A percentile compares a stretch with the other conserved stretches of the same genome.
These are phyloP conservation scores for Andricus quercusramuli DNA, from an alignment of 2,888 invertebrate genomes.

Conservation along the genomic window DNA sequence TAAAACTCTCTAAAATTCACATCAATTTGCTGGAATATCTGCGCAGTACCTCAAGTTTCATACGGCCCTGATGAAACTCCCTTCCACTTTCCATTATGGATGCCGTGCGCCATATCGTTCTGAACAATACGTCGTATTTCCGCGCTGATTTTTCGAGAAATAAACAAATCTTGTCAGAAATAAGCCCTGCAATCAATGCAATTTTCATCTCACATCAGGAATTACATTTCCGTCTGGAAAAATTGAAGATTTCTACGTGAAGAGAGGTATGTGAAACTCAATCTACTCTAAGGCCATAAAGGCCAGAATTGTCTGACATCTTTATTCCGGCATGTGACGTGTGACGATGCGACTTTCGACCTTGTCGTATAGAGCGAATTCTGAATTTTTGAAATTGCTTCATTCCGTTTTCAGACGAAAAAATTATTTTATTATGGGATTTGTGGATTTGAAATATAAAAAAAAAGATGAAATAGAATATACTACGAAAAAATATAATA, in stretches of 20 bases:
- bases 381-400: neutral
- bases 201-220: neutral
- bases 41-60: neutral
- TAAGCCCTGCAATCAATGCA: neutral
- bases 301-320: constrained; percentile 64
- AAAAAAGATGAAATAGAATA: no score
- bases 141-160: constrained; percentile 44
- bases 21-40: neutral
- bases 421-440: no score
- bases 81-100: constrained; percentile 38
- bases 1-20: neutral
- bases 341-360: constrained; percentile 66
- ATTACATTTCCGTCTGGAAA: neutral
- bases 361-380: constrained; percentile 48
- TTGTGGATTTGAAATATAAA: no score
- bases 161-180: constrained; percentile 40
- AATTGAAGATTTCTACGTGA: constrained; percentile 12
- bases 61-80: constrained; percentile 58
- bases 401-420: no score
- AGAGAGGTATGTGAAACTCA: constrained; percentile 65
- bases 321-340: constrained; percentile 44
- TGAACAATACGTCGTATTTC: constrained; percentile 49
- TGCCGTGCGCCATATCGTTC: constrained; percentile 68
- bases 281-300: constrained; percentile 56
- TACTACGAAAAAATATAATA: no score